Base-by-base conservation (phyloP, 2,797 vertebrate species). In the Gymnothorax reevesii region DNA sequence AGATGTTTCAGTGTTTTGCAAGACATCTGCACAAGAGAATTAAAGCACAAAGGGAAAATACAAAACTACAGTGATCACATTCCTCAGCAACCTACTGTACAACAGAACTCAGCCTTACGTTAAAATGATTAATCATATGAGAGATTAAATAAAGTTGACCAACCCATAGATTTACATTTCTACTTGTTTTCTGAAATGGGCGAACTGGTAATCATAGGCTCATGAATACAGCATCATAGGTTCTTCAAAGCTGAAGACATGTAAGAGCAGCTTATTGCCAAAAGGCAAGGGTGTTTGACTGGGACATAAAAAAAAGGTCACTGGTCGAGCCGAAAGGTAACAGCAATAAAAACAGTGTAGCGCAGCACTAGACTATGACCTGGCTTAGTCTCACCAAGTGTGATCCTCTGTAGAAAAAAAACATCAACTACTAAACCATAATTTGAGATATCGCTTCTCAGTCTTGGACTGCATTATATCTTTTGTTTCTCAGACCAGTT, bases 401-500 rank as follows among this genome's bases (percentile, higher is more conserved):
- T 42, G 33, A 42, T 1, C 33, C 33, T 1, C 33, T 42, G 33
- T 42, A 42, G 33, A 42, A 1, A 42, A 42, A 42, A 42, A 42
- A 2, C 33, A 42, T 42, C 33, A 42, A 42, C 33, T 42, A 42
- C 33, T 1, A 1, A 42, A 42, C 33, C 33, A 42, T 42, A 42
- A 42, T 42, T 42, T 42, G 33, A 42, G 33, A 2, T 42, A 64
- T 33, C 42, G 33, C 13, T 1, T 7, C 49, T 52, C 49, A 66
- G n/a, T 66, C 22, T 25, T 69, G 77, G 57, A 60, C 52, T 52
- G 60, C 20, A 62, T 6, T 79, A n/a, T 57, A 42, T 55, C 22
- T 33, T 69, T 69, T 86, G 66, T 54, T 64, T 83, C 80, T 57
- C 42, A n/a, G 71, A 54, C 75, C 52, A n/a, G 54, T 79, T 77